Base-by-base conservation (phyloP, 2,797 vertebrate genomes). In the Rhynchonycteris naso region DNA sequence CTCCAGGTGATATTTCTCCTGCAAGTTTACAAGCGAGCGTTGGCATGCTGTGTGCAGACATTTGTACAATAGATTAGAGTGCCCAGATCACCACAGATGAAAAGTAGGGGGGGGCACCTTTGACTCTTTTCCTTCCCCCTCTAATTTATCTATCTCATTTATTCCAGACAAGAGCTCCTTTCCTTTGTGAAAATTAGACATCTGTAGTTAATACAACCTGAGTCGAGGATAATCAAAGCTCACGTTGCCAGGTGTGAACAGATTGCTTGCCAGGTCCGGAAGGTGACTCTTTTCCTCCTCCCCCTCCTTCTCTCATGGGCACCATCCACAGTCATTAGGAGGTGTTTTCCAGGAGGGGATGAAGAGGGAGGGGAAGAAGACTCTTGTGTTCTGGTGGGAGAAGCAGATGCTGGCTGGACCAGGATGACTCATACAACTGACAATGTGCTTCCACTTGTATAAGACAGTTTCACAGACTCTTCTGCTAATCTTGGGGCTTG, bases 1-100 rank as follows among this genome's bases (percentile, higher is more conserved):
- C 97, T 98, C 97, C 98, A 98, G 98, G 97, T 98, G 98, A 98
- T 97, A 98, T 98, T 98, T 98, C 95, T 97, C 96, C 96, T 93
- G 96, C 35, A 85, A 97, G 97, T 98, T 98, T 98, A 98, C 96
- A 98, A 97, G 97, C 96, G 97, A 98, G 91, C 72, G 66, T 96
- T 98, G 97, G 96, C 97, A 97, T 93, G 96, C 97, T 97, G 95
- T 85, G 90, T 91, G 97, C 97, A 97, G 98, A 98, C 98, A 98
- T 98, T 98, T 98, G 97, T 97, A 97, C 96, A 98, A 98, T 96
- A 97, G 92, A 98, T 98, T 97, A 98, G 95, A 90, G 92, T 80
- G 54, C 89, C 96, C 93, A 74, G 96, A 97, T 97, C 22, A 71
- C 96, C 96, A 83, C 97, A 98, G 96, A 98, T 95, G 95, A 98